Base-by-base conservation (phyloP, 2,113 vertebrate species). In the Shinisaurus crocodilurus region DNA sequence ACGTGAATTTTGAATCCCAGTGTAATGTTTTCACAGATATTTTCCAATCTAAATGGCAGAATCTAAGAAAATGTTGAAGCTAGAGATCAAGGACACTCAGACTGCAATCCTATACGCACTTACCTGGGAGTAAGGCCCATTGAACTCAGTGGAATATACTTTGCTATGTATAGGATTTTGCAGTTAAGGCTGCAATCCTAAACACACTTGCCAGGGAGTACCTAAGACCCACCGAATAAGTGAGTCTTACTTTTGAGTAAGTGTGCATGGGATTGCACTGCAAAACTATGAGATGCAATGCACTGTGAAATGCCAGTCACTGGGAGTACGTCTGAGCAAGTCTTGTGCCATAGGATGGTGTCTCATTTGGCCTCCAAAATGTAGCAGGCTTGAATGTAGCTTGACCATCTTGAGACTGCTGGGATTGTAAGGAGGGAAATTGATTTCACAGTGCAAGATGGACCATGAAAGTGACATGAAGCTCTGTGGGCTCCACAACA, bases 391-490 rank as follows among this genome's bases (percentile, higher is more conserved):
- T 79, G 34, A 67, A 77, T 57, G 48, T 50, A 77, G 60, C n/a
- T 45, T 77, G 74, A 67, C 25, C 89, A n/a, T 43, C 75, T 84
- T 65, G 43, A 54, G 76, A 54, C 60, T 54, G 5, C 18, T 8
- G 34, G n/a, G 40, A 43, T 69, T 50, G 27, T 85, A 85, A 90
- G 83, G 25, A 9, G 82, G 70, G 69, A 80, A 90, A 90, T 86
- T 70, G 75, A 86, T 90, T 90, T 80, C 89, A 86, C 89, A 86
- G 63, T 86, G 16, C 27, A 54, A 65, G 75, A 69, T 57, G 63
- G 83, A 34, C 89, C 48, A 32, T 86, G 75, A 57, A 80, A 86
- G 74, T 57, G 83, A 70, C 82, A 86, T 43, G n/a, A 32, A 80
- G n/a, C 63, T 80, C 48, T n/a, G 74, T 70, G 75, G 74, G 48